phyloP scores from a whole-genome alignment of 2,113 vertebrate genomes.

The Oryzias melastigma region DNA sequence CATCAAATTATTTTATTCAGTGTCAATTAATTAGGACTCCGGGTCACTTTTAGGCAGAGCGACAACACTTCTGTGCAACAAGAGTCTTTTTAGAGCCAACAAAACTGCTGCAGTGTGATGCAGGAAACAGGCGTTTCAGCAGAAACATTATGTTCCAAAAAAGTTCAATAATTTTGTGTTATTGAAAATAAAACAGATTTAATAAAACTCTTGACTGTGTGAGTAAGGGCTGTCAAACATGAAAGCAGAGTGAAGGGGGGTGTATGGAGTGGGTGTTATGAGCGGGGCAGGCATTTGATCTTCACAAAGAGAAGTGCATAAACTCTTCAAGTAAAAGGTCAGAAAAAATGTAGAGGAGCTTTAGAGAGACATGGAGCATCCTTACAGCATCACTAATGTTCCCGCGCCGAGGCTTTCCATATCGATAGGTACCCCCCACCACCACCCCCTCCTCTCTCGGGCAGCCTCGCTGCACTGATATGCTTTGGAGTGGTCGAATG shows the following conservation, averaged over 20 bases:
- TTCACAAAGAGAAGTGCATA: slow-evolving; percentile 44
- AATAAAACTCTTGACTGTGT: slow-evolving; percentile 23
- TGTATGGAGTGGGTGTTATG: slow-evolving; percentile 25
- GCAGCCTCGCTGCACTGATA: no score
- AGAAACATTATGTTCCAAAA: no score
- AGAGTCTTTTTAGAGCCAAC: no score
- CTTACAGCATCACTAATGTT: slow-evolving; percentile 47
- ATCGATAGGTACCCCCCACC: slow-evolving; percentile 16
- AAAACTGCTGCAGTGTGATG: no score
- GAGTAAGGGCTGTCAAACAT: slow-evolving; percentile 30
- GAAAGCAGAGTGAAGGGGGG: slow-evolving; percentile 37
- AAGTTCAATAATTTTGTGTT: no score
- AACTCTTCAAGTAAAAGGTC: slow-evolving; percentile 68
- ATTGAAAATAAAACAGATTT: not conserved
- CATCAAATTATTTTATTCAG: slow-evolving; percentile 52
- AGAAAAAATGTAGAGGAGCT: slow-evolving; percentile 37
- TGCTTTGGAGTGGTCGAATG: slow-evolving; percentile 16
- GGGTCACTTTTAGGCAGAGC: slow-evolving; percentile 28
- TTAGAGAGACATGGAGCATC: slow-evolving; percentile 40
- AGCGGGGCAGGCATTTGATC: slow-evolving; percentile 56
- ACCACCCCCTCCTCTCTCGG: not conserved
- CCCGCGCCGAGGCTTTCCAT: slow-evolving; percentile 27
- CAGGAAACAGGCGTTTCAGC: no score
- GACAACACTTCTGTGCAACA: not conserved
- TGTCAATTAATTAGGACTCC: slow-evolving; percentile 54